Base-by-base conservation (phyloP, 2,888 invertebrate species). In the Ellobium chinense region DNA sequence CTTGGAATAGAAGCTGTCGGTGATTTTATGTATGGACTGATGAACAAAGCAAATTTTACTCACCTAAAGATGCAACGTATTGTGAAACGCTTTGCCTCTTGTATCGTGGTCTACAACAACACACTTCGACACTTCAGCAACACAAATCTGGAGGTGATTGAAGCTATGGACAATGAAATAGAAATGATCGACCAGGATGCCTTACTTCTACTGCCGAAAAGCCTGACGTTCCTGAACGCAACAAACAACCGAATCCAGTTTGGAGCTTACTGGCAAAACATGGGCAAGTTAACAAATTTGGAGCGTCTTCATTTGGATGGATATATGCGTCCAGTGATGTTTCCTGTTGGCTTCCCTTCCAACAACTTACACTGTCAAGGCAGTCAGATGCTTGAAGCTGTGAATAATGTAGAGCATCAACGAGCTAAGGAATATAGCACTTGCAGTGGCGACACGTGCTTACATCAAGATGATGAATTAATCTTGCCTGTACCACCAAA, bases 161-260 rank as follows among this genome's bases (percentile, higher is more conserved):
- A 79, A 7, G 81, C 77, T 21, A 54, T n/a, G 63, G 24, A 69
- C 69, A 83, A 83, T 62, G 68, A 78, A 18, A 79, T 83, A 14
- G 83, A 83, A 39, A 69, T 76, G 21, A 76, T 83, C 31, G 58
- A 76, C 12, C 4, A 18, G 1, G 81, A 79, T 14, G 83, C 83
- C 21, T 27, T 81, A 27, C n/a, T 58, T 12, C 46, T 72, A 34
- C 56, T 83, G 34, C 82, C 82, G 14, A 21, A 46, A 14, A 80
- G 70, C 21, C 62, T 82, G 1, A 80, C 5, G 39, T 4, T 60
- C n/a, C 36, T 73, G 2, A 68, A 77, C 36, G 24, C 73, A 0
- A 75, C 58, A 3, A 76, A 66, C 27, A 82, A 82, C 36, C 36
- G 66, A 27, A 76, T 77, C 58, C 60, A 70, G 66, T 77, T 80